Evolutionary conservation across 2,888 invertebrate genomes (phyloP), one percentile per base, ranked within the genome.

Genomic region (Ptilodon capucinus): DNA sequence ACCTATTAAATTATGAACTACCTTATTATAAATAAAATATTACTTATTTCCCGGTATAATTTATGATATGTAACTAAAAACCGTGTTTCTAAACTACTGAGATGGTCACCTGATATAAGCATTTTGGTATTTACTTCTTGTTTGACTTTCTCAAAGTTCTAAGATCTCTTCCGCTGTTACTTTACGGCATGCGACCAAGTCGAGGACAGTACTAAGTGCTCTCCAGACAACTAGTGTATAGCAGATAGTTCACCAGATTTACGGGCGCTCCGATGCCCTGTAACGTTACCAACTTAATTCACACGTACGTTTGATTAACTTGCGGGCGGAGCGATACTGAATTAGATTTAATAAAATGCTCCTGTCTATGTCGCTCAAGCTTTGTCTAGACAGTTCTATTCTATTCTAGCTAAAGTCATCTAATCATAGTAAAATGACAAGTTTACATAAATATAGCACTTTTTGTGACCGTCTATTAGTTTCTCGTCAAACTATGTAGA

Each of bases 171-270:
- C 36, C 38, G 44, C 9, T 30, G 9, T 7, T 52, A 36, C 28
- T 57, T 75, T 76, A 54, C 1, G 46, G 68, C 76, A 60, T 39
- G 46, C 48, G 13, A 51, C 44, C 52, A 74, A 78, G 68, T 73
- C 68, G 78, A 79, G 81, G 84, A 84, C 84, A 82, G 79, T 72
- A 69, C 79, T 84, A 82, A 88, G 87, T 84, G 84, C 84, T 81
- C 84, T 84, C 83, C 68, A 83, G 83, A 79, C 84, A 73, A 73
- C 81, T 68, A 79, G 79, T 77, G 79, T 82, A 85, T 79, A 75
- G 81, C 74, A 76, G 77, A 85, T 84, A 80, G 81, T 80, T 76
- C 64, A 64, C 59, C 73, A 80, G 86, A 86, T 87, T 87, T 86
- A 86, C 79, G 80, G 74, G 64, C 60, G 57, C 14, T 14, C 70